Conservation (phyloP, 2,888 invertebrate genomes). For the Pseudococcus longispinus region DNA sequence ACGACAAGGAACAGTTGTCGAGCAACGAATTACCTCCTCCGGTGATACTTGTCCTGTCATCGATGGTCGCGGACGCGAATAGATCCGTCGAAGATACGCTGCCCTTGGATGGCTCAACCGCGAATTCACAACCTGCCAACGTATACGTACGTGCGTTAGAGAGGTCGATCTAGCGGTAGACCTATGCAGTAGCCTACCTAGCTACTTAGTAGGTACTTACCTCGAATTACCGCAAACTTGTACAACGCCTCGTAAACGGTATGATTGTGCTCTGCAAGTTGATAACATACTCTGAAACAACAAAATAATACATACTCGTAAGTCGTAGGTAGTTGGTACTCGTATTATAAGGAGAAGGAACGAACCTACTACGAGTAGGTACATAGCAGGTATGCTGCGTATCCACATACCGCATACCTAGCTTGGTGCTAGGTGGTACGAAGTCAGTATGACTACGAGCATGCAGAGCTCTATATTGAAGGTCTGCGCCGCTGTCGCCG, state of each 20-base stretch:
- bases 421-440: too few relatives aligned
- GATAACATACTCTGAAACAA: conserved; percentile 55
- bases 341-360: too few relatives aligned
- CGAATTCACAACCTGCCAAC: conserved; percentile 49
- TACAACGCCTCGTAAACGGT: conserved; percentile 23
- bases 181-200: too few relatives aligned
- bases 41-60: not conserved
- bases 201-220: not conserved
- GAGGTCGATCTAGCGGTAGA: too few relatives aligned
- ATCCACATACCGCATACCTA: too few relatives aligned
- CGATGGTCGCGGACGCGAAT: not conserved
- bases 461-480: too few relatives aligned
- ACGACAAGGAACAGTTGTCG: conserved; percentile 10
- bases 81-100: conserved; percentile 47
- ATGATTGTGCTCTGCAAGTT: conserved; percentile 55
- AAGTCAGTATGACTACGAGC: too few relatives aligned
- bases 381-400: too few relatives aligned
- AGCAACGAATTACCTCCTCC: not conserved
- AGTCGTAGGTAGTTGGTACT: too few relatives aligned
- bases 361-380: too few relatives aligned
- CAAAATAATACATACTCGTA: not conserved
- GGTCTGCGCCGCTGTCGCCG: too few relatives aligned
- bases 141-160: too few relatives aligned
- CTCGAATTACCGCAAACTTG: conserved; percentile 44
- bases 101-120: conserved; percentile 9